phyloP scores from a whole-genome alignment of 2,888 invertebrate species.

The Lissocephala sabroskyi region DNA sequence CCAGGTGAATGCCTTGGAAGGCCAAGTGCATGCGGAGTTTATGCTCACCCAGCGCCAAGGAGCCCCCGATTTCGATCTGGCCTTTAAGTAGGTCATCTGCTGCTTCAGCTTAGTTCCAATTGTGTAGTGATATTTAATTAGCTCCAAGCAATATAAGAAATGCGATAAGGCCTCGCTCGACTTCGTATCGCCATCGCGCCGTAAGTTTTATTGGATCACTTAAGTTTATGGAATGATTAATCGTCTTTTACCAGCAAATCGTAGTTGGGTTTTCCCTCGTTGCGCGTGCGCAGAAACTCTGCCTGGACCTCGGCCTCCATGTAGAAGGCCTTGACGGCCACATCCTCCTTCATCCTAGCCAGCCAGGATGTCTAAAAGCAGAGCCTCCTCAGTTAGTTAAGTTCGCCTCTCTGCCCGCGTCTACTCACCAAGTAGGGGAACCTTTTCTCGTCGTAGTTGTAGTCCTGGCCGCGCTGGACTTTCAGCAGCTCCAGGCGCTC shows the following conservation, averaged over 20 bases:
- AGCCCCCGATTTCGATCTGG: conserved; percentile 74
- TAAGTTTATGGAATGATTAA: conserved; percentile 22
- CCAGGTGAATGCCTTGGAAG: conserved; percentile 77
- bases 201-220: too few species aligned
- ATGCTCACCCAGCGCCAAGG: conserved; percentile 79
- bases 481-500: conserved; percentile 77
- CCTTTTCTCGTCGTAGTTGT: conserved; percentile 39
- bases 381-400: conserved; percentile 6
- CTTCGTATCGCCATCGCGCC: too few species aligned
- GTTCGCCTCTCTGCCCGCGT: too few species aligned
- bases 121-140: too few species aligned
- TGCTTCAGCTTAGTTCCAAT: too few species aligned
- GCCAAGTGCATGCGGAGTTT: conserved; percentile 83
- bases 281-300: conserved; percentile 80
- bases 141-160: too few species aligned
- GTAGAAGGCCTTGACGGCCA: conserved; percentile 80
- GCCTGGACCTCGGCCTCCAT: conserved; percentile 82
- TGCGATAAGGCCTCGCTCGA: too few species aligned
- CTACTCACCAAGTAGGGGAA: conserved; percentile 48
- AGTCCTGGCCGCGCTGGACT: conserved; percentile 77
- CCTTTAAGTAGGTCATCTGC: conserved; percentile 20
- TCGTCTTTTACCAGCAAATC: conserved; percentile 49
- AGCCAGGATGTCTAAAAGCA: conserved; percentile 79
- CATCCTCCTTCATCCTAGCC: conserved; percentile 80
- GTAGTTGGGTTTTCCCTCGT: conserved; percentile 78